Base-by-base conservation (phyloP, 2,797 vertebrate species). In the Brachyalestes nurse region DNA sequence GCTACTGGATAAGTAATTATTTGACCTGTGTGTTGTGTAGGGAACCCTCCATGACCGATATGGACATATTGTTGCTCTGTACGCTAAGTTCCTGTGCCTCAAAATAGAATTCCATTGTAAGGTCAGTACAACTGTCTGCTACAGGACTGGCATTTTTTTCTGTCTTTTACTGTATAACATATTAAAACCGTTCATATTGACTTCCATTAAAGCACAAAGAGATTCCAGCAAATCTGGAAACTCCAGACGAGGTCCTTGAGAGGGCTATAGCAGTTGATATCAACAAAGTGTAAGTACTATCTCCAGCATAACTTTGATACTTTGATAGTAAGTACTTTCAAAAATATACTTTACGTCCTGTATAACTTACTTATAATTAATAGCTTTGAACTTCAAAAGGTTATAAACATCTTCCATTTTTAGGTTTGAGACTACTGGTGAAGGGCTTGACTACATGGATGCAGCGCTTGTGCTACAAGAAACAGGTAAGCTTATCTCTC, bases 41-140 rank as follows among this genome's bases (percentile, higher is more conserved):
- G 96, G 96, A 34, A 97, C 96, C 80, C 75, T 99, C 47, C 97
- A 99, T 0, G 97, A 98, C 89, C 94, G 97, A 42, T 99, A 99
- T 0, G 98, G 98, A 60, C 98, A 99, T 87, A 95, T 99, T 53
- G 97, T 99, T 23, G 95, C 86, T 21, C 86, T 99, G 84, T 97
- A 96, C 23, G 94, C 96, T 1, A 97, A 95, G 72, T 96, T 94
- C 23, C 86, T 99, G 72, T 93, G 93, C 86, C 92, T 90, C 81
- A 99, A 99, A 89, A 96, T 99, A 88, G 96, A 97, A 57, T 99
- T 99, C 89, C 97, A 99, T 6, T 78, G 89, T 65, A 98, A 99
- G 96, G 97, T 98, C 85, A 87, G 82, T 72, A 1, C n/a, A 17
- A 2, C 28, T 28, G 2, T 42, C 19, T 60, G 53, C 12, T 65